Evolutionary conservation across 2,888 invertebrate genomes (phyloP).

Genomic region (Bellardia bayeri): DNA sequence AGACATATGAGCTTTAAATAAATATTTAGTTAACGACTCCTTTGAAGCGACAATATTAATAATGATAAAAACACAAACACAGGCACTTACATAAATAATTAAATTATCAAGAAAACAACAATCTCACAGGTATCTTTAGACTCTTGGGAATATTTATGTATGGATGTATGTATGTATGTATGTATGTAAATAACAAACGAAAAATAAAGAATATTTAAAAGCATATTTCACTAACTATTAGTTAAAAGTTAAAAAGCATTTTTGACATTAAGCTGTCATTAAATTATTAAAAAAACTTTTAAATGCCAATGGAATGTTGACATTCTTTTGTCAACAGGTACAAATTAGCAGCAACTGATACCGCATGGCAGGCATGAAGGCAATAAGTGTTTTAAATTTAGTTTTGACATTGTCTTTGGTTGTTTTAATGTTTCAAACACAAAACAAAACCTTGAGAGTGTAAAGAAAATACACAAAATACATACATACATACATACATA

Average conservation of each 20-base stretch:
- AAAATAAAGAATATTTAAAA: conserved; percentile 31
- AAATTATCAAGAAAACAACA: conserved; percentile 32
- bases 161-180: no score
- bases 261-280: conserved; percentile 66
- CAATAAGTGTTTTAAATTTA: background rate
- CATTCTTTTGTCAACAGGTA: conserved; percentile 70
- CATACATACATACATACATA: no score
- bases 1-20: conserved; percentile 60
- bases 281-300: conserved; percentile 65
- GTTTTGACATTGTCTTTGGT: no score
- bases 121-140: conserved; percentile 62
- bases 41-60: no score
- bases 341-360: conserved; percentile 71
- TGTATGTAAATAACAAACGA: conserved; percentile 17
- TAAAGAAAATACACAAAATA: background rate
- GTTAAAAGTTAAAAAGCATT: conserved; percentile 38
- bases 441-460: conserved; percentile 49
- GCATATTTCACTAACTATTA: background rate
- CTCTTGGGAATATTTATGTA: conserved; percentile 17
- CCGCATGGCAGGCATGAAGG: background rate
- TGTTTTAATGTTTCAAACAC: background rate
- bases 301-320: conserved; percentile 47
- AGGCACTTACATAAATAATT: no score
- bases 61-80: no score
- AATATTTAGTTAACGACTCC: conserved; percentile 41